These are phyloP conservation scores for Passer domesticus DNA, from an alignment of 2,113 vertebrate species.

Conservation along the genomic window DNA sequence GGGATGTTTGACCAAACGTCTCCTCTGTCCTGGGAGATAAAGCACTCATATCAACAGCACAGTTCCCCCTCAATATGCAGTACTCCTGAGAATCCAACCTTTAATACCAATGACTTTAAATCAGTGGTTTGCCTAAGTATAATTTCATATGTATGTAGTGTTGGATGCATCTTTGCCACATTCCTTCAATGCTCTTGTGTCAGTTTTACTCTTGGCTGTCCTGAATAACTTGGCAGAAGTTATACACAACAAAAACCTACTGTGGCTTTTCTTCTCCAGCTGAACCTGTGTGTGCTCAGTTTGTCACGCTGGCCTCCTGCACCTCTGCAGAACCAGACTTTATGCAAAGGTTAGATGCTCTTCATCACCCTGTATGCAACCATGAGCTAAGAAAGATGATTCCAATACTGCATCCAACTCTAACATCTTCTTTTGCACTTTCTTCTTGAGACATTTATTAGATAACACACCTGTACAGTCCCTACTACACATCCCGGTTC, in stretches of 20 bases:
- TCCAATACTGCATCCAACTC: not conserved
- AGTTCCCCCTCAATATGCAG: not conserved
- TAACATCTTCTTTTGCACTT: rapidly evolving
- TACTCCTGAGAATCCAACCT: not conserved
- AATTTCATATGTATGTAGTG: not conserved
- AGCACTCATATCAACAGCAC: not conserved
- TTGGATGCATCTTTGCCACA: not conserved
- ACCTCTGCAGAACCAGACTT: not conserved
- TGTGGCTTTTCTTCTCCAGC: not conserved
- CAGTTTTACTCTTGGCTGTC: not conserved
- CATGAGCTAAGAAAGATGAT: not conserved
- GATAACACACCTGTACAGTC: not conserved
- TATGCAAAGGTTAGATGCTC: not conserved
- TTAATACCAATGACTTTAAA: not conserved
- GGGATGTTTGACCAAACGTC: not conserved
- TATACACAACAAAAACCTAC: not conserved
- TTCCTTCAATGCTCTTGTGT: not conserved
- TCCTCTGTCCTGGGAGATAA: not conserved
- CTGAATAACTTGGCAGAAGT: not conserved
- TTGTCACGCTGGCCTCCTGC: not conserved
- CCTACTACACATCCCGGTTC: not conserved
- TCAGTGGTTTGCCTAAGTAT: not conserved
- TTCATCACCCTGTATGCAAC: not conserved
- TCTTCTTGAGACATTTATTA: not conserved
- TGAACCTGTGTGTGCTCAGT: not conserved